A percentile compares a stretch with the other conserved stretches of the same genome.
These are phyloP conservation scores for Sebastes trivittatus DNA, from an alignment of 2,797 vertebrate species.

Conservation along the genomic window DNA sequence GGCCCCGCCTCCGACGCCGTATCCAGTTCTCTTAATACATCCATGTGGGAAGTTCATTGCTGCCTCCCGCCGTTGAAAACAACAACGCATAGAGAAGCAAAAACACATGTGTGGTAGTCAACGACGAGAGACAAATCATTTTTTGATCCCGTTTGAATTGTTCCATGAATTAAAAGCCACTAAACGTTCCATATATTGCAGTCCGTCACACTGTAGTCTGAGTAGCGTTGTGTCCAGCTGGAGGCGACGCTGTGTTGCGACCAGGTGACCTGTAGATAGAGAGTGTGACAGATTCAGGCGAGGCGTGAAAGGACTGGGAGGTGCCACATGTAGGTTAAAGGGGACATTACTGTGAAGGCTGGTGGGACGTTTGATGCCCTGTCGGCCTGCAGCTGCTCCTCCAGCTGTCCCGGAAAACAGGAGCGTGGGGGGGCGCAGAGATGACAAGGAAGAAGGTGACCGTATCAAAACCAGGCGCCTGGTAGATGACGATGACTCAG, in stretches of 20 bases:
- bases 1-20: no score
- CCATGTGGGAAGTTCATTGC: no score
- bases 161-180: no score
- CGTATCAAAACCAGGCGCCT: constrained; percentile 57
- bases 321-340: constrained; percentile 63
- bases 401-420: constrained; percentile 69
- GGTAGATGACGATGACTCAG: constrained; percentile 14
- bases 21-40: no score
- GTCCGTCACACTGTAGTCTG: neutral
- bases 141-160: no score
- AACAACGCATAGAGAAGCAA: no score
- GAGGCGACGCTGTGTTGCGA: neutral
- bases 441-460: constrained; percentile 51
- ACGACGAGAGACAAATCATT: no score
- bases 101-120: no score
- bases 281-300: constrained; percentile 21
- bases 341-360: constrained; percentile 52
- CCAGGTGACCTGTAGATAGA: neutral
- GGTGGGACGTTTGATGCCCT: constrained; percentile 58
- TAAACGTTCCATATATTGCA: neutral
- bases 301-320: constrained; percentile 39
- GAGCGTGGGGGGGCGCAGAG: neutral
- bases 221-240: constrained; percentile 12
- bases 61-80: no score
- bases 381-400: constrained; percentile 73